Base-by-base conservation (phyloP, 2,113 vertebrate species). In the Phaethornis superciliosus region DNA sequence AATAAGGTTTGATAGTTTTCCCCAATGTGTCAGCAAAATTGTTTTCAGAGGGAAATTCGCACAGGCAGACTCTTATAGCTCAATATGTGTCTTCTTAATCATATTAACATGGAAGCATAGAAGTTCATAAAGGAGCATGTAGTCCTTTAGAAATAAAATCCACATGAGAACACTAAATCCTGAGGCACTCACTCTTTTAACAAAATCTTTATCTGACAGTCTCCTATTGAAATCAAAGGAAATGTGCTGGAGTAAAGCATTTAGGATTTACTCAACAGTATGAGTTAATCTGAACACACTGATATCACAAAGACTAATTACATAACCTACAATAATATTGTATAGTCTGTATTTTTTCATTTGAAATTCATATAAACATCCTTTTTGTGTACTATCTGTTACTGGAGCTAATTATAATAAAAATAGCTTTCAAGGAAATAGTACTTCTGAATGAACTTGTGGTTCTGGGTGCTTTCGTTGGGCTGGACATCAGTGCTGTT, bases 201-300 rank as follows among this genome's bases (percentile, higher is more conserved):
- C n/a, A 80, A 87, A 94, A 72, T 81, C 67, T 90, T 90, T 95
- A 70, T 89, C 70, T 93, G 81, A 79, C 60, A 84, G 49, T 76
- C 11, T 89, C 2, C 54, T 75, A 46, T 54, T 76, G 62, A 89
- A 94, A 84, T 89, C 63, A 93, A 82, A 87, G 46, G 15, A 68
- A 82, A 72, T 67, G 35, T 68, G 20, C 20, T 32, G 23, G 24
- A 90, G 30, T 58, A 82, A 86, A 88, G n/a, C 21, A 37, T 89
- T 93, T 69, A 90, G 77, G 58, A 83, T 93, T 94, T 96, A 71
- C 30, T 81, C 80, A 79, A 64, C 20, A 78, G 27, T 18, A 27
- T 4, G 3, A 89, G 32, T 18, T 90, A 93, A 87, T 91, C 40
- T 8, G 84, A 93, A 74, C 49, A 88, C 37, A 55, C 18, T 69